Base-by-base conservation (phyloP, 1,140 invertebrate species). In the Hylyphantes graminicola region DNA sequence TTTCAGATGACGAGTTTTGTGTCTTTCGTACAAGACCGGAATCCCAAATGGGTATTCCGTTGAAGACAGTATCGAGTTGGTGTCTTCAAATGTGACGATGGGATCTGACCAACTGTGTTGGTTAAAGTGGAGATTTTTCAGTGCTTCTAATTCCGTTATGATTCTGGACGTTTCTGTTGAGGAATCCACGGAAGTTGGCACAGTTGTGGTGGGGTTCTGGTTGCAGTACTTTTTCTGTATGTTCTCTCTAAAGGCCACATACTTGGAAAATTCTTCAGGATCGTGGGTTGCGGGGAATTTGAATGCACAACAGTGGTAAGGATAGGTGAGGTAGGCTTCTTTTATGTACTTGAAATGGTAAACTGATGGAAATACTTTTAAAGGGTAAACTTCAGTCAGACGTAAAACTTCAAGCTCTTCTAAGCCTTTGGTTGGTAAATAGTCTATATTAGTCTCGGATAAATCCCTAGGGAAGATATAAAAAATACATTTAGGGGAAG, bases 271-370 rank as follows among this genome's bases (percentile, higher is more conserved):
- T 48, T 86, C 79, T 59, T 86, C 72, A 15, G 85, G 85, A 51
- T 82, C 79, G 87, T 96, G 95, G 48, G 93, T 92, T 82, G 93
- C 93, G 1, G 95, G 95, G 89, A 93, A 95, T 88, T 93, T 92
- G 89, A 97, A 97, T 3, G 95, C 95, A 89, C 96, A 97, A 90
- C 96, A 97, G 87, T 97, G 96, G 88, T 96, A 96, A 35, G 95
- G 93, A 90, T 96, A 96, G 0, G 95, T 96, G 63, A 97, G 90
- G 84, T 90, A 90, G 13, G 92, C 94, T 88, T 88, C 88, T 86
- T 90, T 88, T 50, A 93, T 89, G 59, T 89, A 89, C 86, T 90
- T 89, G 75, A 96, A 95, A 87, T 94, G 92, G 88, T 95, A 94
- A 79, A 97, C 93, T 17, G 95, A 95, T 2, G 96, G 95, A 88